Conservation (phyloP, 1,140 invertebrate genomes). For the Monochamus saltuarius region DNA sequence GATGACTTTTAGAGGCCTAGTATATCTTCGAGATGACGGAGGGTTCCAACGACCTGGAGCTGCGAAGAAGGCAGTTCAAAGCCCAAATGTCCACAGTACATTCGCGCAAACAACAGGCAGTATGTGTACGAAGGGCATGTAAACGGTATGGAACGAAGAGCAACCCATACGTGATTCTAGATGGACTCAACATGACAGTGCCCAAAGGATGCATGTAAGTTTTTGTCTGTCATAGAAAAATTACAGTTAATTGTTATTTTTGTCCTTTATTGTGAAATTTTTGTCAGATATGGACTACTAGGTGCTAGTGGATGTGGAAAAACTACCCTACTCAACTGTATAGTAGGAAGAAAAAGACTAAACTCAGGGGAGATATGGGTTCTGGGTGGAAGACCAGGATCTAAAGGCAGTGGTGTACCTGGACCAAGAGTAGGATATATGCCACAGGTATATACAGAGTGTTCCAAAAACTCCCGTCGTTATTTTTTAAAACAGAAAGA, state of each 20-base stretch:
- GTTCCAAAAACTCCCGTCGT: too few species aligned
- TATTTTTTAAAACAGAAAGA: too few species aligned
- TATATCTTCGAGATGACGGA: slow-evolving; percentile 22
- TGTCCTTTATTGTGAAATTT: slow-evolving; percentile 7
- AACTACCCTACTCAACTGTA: slow-evolving; percentile 81
- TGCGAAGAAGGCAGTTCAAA: slow-evolving; percentile 42
- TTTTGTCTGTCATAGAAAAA: slow-evolving; percentile 9
- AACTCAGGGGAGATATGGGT: slow-evolving; percentile 82
- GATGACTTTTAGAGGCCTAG: background rate
- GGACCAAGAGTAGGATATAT: slow-evolving; percentile 68
- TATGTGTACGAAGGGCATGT: slow-evolving; percentile 79
- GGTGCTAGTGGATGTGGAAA: slow-evolving; percentile 84
- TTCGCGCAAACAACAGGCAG: slow-evolving; percentile 73
- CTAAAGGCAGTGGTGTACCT: slow-evolving; percentile 72
- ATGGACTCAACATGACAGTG: slow-evolving; percentile 87
- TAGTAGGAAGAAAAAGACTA: slow-evolving; percentile 75
- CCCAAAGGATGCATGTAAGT: slow-evolving; percentile 90
- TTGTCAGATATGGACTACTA: slow-evolving; percentile 68
- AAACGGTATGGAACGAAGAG: slow-evolving; percentile 85
- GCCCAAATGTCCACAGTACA: slow-evolving; percentile 71
- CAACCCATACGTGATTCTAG: slow-evolving; percentile 78
- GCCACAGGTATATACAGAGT: slow-evolving; percentile 63
- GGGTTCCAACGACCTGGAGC: slow-evolving; percentile 39
- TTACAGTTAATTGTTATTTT: too few species aligned
- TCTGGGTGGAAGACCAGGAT: slow-evolving; percentile 78